A percentile compares a stretch with the other conserved stretches of the same genome.
Conservation (phyloP, 2,888 invertebrate genomes). For the Nyleta sp. region DNA sequence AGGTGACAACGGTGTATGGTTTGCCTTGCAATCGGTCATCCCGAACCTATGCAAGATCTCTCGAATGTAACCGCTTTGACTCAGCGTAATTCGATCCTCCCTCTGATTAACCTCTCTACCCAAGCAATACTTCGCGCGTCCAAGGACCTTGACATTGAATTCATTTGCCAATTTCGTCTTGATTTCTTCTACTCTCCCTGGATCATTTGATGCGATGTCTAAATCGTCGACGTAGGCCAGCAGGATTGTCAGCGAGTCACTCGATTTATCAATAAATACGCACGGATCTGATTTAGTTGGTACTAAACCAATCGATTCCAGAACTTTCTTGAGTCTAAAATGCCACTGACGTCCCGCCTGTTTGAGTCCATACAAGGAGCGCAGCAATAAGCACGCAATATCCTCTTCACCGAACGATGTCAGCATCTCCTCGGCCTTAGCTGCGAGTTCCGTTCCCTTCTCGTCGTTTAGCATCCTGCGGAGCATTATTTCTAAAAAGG, state of each 20-base stretch:
- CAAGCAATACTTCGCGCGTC: no score
- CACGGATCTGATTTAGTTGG: neutral
- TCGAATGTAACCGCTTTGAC: constrained; percentile 1
- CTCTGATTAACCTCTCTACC: neutral
- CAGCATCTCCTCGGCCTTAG: constrained; percentile 2
- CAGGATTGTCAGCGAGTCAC: neutral
- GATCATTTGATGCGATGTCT: no score
- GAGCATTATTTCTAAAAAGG: neutral
- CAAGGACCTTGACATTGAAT: no score
- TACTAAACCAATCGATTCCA: neutral
- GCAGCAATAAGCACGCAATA: neutral
- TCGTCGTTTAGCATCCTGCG: neutral
- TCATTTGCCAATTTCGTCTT: no score
- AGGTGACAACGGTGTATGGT: neutral
- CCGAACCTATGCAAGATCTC: neutral
- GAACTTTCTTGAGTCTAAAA: neutral
- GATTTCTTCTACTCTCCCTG: no score
- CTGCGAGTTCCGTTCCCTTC: neutral
- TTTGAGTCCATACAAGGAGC: constrained; percentile 6
- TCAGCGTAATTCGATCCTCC: neutral
- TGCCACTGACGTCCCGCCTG: constrained; percentile 12
- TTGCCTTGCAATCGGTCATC: neutral
- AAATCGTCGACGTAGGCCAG: no score
- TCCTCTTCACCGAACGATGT: neutral
- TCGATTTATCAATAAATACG: constrained; percentile 2